Base-by-base conservation (phyloP, 2,888 invertebrate species). In the Ophion slaviceki region DNA sequence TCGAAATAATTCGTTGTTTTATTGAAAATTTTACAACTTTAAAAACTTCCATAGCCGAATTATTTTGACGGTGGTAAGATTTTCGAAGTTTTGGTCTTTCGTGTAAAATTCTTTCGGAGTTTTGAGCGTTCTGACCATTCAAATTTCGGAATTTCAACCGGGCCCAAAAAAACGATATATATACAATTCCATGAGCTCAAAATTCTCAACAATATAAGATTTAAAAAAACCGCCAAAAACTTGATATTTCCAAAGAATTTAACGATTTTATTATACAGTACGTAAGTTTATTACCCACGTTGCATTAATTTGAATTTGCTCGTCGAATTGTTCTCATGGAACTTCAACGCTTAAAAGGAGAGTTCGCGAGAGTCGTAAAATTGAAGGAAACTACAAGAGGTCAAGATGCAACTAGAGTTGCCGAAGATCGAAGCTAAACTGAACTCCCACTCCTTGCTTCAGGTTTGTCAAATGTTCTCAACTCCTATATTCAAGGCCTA, bases 221-320 rank as follows among this genome's bases (percentile, higher is more conserved):
- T 6, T 8, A 8, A 1, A 40, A 40, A 40, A 5, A 40, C 5
- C 3, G 14, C 14, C 57, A 5, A 57, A 57, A 57, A 17, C 20
- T 57, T 4, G 59, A 40, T 7, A 6, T 7, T n/a, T 17, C 28
- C 61, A 24, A 64, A 28, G 32, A 4, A 64, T 24, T 64, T 2
- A 28, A 5, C 24, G 17, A 70, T 53, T 28, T 28, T 53, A 17
- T 72, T 36, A 0, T n/a, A 32, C n/a, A 57, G 17, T 71, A 10
- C 17, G n/a, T 28, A 32, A 28, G 57, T 72, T n/a, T 76, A 36
- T 67, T 2, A 77, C 70, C 76, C 70, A 82, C 82, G 32, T 76
- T 40, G 62, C 17, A 71, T 76, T 36, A 62, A 76, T 62, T 20
- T 11, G 11, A 3, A 40, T 53, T 24, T 14, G 32, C 24, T 57